Conservation (phyloP, 2,113 vertebrate genomes). For the Zosterops lateralis region DNA sequence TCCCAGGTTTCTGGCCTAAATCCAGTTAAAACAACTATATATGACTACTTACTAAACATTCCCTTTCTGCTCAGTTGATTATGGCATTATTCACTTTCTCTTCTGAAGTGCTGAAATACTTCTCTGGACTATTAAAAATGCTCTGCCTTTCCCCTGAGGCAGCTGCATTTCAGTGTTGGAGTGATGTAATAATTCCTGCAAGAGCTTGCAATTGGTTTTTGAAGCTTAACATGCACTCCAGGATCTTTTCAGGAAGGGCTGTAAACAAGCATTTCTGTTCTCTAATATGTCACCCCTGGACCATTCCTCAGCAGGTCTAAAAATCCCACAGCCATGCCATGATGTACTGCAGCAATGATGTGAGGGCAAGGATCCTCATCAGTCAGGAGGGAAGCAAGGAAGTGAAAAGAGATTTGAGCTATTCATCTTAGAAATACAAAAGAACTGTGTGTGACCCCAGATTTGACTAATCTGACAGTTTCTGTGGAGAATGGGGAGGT, state of each 20-base stretch:
- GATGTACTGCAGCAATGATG: background rate
- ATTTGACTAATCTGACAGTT: background rate
- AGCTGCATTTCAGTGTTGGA: background rate
- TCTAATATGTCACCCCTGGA: background rate
- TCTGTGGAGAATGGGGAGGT: background rate
- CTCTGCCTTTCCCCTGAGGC: background rate
- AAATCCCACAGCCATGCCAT: background rate
- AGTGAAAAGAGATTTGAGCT: background rate
- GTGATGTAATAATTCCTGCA: background rate
- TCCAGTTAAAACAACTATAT: conserved; percentile 4
- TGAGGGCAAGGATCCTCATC: background rate
- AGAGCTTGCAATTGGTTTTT: background rate
- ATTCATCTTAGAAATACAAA: background rate
- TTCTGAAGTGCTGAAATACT: conserved; percentile 16
- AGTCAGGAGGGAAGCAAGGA: background rate
- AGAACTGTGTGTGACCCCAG: background rate
- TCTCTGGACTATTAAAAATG: background rate
- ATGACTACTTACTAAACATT: background rate
- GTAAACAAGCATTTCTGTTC: background rate
- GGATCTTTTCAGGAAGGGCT: background rate
- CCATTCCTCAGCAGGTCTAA: background rate
- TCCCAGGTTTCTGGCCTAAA: background rate
- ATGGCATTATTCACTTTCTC: conserved; percentile 25
- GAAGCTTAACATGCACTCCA: background rate
- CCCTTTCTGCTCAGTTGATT: conserved; percentile 32